Base-by-base conservation (phyloP, 2,888 invertebrate genomes). In the Cephus runcator region DNA sequence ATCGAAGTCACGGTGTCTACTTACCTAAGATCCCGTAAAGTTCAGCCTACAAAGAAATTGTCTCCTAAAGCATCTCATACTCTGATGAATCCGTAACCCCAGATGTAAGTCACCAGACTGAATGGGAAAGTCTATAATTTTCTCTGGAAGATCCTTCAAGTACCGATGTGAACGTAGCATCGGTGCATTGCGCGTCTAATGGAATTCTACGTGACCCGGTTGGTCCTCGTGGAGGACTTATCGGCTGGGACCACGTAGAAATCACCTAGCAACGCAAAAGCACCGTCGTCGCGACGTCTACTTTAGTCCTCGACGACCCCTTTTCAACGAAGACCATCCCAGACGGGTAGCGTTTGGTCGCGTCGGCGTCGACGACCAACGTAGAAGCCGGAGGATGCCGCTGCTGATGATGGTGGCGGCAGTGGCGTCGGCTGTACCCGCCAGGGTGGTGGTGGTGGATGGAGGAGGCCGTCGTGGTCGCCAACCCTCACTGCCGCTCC, bases 401-500 rank as follows among this genome's bases (percentile, higher is more conserved):
- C 9, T 56, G 56, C 56, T 23, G 56, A 56, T 23, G 56, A 56
- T 56, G 56, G 56, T 56, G 56, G 56, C 74, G 75, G 30, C 71
- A 34, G 71, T 78, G 81, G 79, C 80, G 80, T 78, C 82, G 79
- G 76, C 81, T 56, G 56, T 56, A 56, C 56, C 15, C 40, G 36
- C 12, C 36, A 12, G 4, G 79, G 81, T 84, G 86, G 81, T 82
- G 85, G 82, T 80, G 81, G 81, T 80, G 80, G 82, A 80, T 79
- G 82, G 82, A 83, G 75, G 31, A 30, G 75, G 73, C 36, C 75
- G 77, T 76, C 79, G 77, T 75, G 79, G 77, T 75, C 69, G 80
- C 80, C 82, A 77, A 80, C 76, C 82, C 81, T 80, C 85, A 81
- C 81, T 81, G 84, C 82, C 86, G 84, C 81, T 84, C 83, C 83